Evolutionary conservation across 2,797 vertebrate genomes (phyloP), one percentile per base, ranked within the genome.

Genomic region (Acrossocheilus wenchowensis): DNA sequence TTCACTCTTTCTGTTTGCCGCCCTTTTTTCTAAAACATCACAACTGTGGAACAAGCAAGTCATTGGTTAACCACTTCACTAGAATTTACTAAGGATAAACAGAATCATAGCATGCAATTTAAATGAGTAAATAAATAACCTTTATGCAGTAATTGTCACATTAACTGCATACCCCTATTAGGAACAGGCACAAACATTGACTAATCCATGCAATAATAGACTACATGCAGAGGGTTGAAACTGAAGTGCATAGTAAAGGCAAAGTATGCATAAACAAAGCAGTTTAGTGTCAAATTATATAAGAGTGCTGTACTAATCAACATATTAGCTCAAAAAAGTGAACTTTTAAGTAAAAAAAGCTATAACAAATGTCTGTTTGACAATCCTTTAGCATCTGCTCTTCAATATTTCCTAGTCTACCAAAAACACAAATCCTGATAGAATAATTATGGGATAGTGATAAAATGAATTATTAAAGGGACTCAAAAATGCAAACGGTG

Each of bases 1-100:
- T 82, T 66, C 89, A 26, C 92, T 93, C 30, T 90, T 91, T 85
- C 78, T 79, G 30, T 68, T 39, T 17, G 23, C 3, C 9, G 8
- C 2, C 9, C 43, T 73, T 43, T 60, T 73, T 73, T 17, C 6
- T 3, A 73, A 83, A 45, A 43, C 50, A 57, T 45, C 52, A 14
- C 19, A 48, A 14, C 71, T 50, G 54, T 74, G 54, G 54, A 83
- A 74, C 30, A 62, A 82, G 54, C 39, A 83, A 17, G 26, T 14
- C 54, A 36, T 60, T 48, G 52, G 69, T 74, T 74, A 64, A 6
- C 11, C 11, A 57, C 39, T 60, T 41, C n/a, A 73, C 52, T 43
- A 12, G 15, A 68, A 45, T 26, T 83, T 60, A 34, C 6, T 21
- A 52, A 54, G 12, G 15, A 30, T 45, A 1, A 41, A 34, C 9